Evolutionary conservation across 2,113 vertebrate species (phyloP).

Genomic region (Gobius niger): DNA sequence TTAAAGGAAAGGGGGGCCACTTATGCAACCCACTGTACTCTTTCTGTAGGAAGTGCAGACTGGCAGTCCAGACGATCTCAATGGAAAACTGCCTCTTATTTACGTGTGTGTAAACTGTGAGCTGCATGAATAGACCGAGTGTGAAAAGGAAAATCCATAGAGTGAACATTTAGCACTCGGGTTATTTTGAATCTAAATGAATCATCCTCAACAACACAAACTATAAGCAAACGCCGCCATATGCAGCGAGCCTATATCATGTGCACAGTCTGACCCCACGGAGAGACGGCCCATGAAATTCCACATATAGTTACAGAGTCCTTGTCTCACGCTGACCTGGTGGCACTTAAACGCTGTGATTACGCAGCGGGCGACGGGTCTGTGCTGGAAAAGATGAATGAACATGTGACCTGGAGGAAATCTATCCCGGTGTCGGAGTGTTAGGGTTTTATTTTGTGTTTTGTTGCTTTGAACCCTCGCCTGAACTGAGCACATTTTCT

Average conservation of each 20-base stretch:
- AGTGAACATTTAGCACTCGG: not conserved
- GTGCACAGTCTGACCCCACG: constrained; percentile 22
- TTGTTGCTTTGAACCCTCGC: too few species aligned
- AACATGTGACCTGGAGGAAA: too few species aligned
- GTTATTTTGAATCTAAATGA: not conserved
- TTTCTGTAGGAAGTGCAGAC: too few species aligned
- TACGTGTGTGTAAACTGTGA: too few species aligned
- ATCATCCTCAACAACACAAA: not conserved
- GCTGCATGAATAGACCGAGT: not conserved
- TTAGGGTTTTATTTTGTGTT: too few species aligned
- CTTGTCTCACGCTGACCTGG: constrained; percentile 50
- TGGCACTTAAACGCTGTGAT: constrained; percentile 57
- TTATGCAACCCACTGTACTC: too few species aligned
- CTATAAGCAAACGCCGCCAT: not conserved
- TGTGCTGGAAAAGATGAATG: constrained; percentile 16
- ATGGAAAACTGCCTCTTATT: too few species aligned
- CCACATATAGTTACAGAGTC: constrained; percentile 29
- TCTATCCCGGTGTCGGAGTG: too few species aligned
- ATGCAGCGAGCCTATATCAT: not conserved
- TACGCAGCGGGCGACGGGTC: constrained; percentile 30
- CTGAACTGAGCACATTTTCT: too few species aligned
- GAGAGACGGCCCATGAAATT: constrained; percentile 42
- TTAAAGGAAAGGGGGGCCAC: too few species aligned
- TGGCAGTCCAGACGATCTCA: too few species aligned
- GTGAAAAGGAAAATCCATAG: not conserved